A percentile compares a stretch with the other conserved stretches of the same genome.
These are phyloP conservation scores for Aradophagus sp. DNA, from an alignment of 1,140 invertebrate species.

Conservation along the genomic window DNA sequence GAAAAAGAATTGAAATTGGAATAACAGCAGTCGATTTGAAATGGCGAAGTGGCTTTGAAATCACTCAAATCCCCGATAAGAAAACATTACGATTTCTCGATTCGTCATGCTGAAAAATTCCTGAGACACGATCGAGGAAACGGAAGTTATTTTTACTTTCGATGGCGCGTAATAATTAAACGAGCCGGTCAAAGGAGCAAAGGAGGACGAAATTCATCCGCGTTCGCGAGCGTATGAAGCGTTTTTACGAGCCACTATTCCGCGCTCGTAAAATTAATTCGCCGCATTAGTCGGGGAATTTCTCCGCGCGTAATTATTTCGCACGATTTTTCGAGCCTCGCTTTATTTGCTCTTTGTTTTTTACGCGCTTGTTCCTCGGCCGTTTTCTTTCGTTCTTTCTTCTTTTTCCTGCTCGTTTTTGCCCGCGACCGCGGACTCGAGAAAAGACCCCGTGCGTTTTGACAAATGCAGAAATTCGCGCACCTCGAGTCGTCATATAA, in stretches of 20 bases:
- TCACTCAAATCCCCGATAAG: too few species aligned
- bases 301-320: constrained; percentile 46
- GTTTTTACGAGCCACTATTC: constrained; percentile 55
- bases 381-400: too few species aligned
- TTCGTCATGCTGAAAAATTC: background rate
- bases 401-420: background rate
- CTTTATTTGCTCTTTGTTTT: constrained; percentile 5
- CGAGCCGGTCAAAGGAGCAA: constrained; percentile 30
- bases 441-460: too few species aligned
- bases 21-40: too few species aligned
- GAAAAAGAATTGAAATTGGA: too few species aligned
- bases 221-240: constrained; percentile 23
- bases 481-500: too few species aligned
- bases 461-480: too few species aligned
- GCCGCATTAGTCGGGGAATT: constrained; percentile 53
- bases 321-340: constrained; percentile 32
- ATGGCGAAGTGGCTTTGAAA: too few species aligned
- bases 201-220: constrained; percentile 34
- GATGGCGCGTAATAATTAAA: constrained; percentile 42
- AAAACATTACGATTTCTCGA: constrained; percentile 1
- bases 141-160: constrained; percentile 47
- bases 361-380: background rate
- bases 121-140: constrained; percentile 17
- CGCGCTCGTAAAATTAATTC: constrained; percentile 58
- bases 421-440: too few species aligned